These are phyloP conservation scores for Bergia puertoricense DNA, from an alignment of 92 coral and sea anemone species.

Conservation along the genomic window DNA sequence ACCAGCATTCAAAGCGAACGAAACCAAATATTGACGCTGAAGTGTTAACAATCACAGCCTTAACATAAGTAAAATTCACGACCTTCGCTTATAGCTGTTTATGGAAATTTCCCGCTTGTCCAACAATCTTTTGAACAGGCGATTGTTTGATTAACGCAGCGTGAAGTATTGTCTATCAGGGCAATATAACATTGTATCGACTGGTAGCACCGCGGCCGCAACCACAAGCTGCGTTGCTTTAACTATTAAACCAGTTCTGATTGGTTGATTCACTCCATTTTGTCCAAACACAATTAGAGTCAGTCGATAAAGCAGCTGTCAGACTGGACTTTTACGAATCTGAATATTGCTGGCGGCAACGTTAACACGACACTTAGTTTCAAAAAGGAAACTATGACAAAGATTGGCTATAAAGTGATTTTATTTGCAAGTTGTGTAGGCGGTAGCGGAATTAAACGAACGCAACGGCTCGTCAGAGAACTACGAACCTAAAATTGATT, in stretches of 20 bases:
- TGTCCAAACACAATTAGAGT: neutral
- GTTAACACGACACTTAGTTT: neutral
- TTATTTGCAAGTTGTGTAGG: neutral
- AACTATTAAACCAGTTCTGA: constrained; percentile 29
- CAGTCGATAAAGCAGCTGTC: constrained; percentile 26
- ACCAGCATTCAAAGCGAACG: neutral
- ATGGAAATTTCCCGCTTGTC: constrained; percentile 35
- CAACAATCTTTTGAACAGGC: constrained; percentile 30
- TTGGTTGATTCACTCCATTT: neutral
- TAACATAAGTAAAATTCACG: constrained; percentile 15
- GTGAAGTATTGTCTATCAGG: constrained; percentile 44
- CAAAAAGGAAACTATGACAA: neutral
- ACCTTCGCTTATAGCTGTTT: constrained; percentile 24
- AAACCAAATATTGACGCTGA: constrained; percentile 2
- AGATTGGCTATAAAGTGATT: neutral
- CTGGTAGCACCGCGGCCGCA: constrained; percentile 39
- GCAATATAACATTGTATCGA: constrained; percentile 41
- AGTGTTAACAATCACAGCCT: neutral
- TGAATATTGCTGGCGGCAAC: constrained; percentile 16
- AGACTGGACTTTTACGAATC: constrained; percentile 5
- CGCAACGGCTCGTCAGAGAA: neutral
- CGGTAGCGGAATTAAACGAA: neutral
- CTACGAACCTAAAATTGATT: neutral
- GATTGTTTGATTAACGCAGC: constrained; percentile 50
- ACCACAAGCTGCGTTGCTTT: constrained; percentile 42